Base-by-base conservation (phyloP, 2,888 invertebrate genomes). In the Limnephilus rhombicus region DNA sequence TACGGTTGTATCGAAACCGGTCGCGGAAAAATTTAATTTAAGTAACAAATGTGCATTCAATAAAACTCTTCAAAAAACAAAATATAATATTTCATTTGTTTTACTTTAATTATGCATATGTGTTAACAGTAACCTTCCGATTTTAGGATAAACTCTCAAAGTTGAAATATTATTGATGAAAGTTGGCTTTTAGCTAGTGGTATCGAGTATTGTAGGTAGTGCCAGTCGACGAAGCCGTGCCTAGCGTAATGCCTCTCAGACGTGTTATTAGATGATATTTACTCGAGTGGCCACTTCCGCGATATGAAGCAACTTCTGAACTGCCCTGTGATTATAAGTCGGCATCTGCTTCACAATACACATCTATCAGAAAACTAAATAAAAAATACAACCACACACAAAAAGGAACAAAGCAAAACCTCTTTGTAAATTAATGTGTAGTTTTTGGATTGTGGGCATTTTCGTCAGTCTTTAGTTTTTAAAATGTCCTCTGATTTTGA, bases 181-280 rank as follows among this genome's bases (percentile, higher is more conserved):
- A 9, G 68, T 68, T 68, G 24, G n/a, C 24, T 68, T 5, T n/a
- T 24, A 18, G 68, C 7, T 68, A 68, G 5, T 45, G 11, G 45
- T 45, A n/a, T n/a, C 24, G 53, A 68, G 53, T 18, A 24, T 9
- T 68, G n/a, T 68, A 68, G 7, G 68, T 68, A n/a, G 24, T n/a
- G 7, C 24, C n/a, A 68, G 24, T 68, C 68, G 68, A 68, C n/a
- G 24, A n/a, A 24, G 37, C 24, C 83, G 37, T 7, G 83, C 37
- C 68, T 34, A 83, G 31, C 37, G 83, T 37, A 83, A 34, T 83
- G 83, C 83, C 83, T 68, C 68, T 68, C 37, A 24, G 37, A 83
- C 83, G 37, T 83, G 83, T 83, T 83, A 83, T 83, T 83, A 83
- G 83, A 83, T 37, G 83, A 83, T 83, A 83, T 83, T 83, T 83